These are phyloP conservation scores for Thamnaconus septentrionalis DNA, from an alignment of 2,113 vertebrate genomes.

Conservation along the genomic window DNA sequence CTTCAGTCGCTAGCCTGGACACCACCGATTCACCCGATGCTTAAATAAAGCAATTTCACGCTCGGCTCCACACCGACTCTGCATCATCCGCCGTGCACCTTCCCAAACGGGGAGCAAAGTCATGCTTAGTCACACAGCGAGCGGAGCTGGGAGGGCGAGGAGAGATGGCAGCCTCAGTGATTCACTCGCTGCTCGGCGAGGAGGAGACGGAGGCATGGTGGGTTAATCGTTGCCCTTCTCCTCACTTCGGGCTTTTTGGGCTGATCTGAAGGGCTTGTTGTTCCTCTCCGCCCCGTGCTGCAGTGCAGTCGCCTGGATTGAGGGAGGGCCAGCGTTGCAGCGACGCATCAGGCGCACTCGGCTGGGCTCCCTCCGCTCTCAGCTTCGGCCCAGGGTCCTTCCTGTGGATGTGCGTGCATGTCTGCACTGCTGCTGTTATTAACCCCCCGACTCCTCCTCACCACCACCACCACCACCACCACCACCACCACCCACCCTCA, in stretches of 20 bases:
- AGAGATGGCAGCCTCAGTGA: conserved; percentile 39
- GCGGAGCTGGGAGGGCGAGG: conserved; percentile 13
- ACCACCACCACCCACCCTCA: no score
- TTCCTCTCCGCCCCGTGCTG: conserved; percentile 46
- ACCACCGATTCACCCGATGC: conserved; percentile 19
- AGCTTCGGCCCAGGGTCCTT: conserved; percentile 40
- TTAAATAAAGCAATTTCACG: conserved; percentile 68
- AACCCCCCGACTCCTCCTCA: no score
- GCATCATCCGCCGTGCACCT: conserved; percentile 39
- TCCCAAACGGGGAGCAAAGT: conserved; percentile 47
- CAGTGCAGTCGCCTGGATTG: conserved; percentile 66
- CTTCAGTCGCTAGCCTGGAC: conserved; percentile 6
- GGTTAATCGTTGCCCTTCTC: conserved; percentile 46
- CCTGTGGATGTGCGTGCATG: conserved; percentile 1
- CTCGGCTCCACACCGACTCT: conserved; percentile 41
- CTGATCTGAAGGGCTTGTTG: conserved; percentile 46
- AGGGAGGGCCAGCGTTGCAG: conserved; percentile 36
- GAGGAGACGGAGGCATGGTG: conserved; percentile 23
- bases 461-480: no score
- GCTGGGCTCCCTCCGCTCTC: conserved; percentile 39
- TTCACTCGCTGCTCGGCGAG: conserved; percentile 38
- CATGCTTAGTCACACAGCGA: conserved; percentile 46
- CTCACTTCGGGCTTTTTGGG: conserved; percentile 29
- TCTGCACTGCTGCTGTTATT: background rate
- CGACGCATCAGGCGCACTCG: conserved; percentile 50